Base-by-base conservation (phyloP, 2,113 vertebrate genomes). In the Casuarius casuarius region DNA sequence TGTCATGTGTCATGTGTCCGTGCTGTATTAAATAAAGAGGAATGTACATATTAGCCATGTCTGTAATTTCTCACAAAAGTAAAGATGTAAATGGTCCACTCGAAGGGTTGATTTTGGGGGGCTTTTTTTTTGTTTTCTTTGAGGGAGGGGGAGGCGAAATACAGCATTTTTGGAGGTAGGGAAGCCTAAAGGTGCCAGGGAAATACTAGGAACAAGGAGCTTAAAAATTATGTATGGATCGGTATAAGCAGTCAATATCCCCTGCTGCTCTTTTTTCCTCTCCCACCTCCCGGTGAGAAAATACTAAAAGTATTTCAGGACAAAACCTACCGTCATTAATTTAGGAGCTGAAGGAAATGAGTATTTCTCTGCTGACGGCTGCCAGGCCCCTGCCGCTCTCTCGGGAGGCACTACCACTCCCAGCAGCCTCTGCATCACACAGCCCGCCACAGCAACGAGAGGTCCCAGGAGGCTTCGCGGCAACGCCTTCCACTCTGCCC, bases 1-100 rank as follows among this genome's bases (percentile, higher is more conserved):
- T 98, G 98, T 98, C 96, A 96, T 70, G 93, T 98, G 98, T 98
- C 96, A 94, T 10, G 96, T 98, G 98, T 98, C 97, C 95, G 97
- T 98, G 97, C 97, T 98, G 98, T 98, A 97, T 97, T 98, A 97
- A 98, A 98, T 98, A 98, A 98, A 98, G 96, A 98, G 94, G 97
- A 98, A 98, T 98, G 98, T 98, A 98, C 97, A 98, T 98, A 98
- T 59, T 71, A 68, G 33, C 68, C 31, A 38, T 0, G 66, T 66
- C 84, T 63, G 56, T 96, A 74, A n/a, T 94, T 91, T 85, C 59
- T 94, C 31, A 46, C 20, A 33, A 79, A 51, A 81, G 25, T 14
- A 58, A 81, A 66, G 44, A 44, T 5, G 13, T 12, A 5, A 8
- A 38, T 70, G 33, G 44, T 58, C 63, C 12, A 2, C 4, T n/a